Evolutionary conservation across 2,888 invertebrate species (phyloP), one percentile per base, ranked within the genome.

Genomic region (Drosophila nigricruria): DNA sequence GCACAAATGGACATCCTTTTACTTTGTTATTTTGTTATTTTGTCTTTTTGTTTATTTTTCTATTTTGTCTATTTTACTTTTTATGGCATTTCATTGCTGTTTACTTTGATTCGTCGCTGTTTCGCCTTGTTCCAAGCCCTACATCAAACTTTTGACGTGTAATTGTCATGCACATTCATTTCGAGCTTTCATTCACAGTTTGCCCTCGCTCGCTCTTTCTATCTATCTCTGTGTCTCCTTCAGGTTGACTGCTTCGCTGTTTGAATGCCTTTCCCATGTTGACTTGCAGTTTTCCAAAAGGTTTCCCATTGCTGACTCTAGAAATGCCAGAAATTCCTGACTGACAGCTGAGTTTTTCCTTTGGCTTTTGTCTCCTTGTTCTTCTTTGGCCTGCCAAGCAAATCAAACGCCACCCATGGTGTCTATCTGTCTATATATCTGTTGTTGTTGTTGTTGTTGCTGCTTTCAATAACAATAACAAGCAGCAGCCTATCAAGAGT

Each of bases 251-350:
- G 27, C 34, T n/a, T 47, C 34, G 25, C 32, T 45, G 45, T 25
- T 59, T 20, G 34, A 65, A 67, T 71, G 71, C 65, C 81, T 76
- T 78, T 81, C 72, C 76, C 84, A 78, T 72, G 87, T 87, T 84
- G 84, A 84, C 84, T 84, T 89, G 84, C 84, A 87, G 83, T 88
- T 83, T 86, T 82, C 62, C 67, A 52, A 70, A 67, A 65, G 57
- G 58, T 67, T 81, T 54, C 78, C 62, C 67, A 63, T 32, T 70
- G 73, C 79, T 71, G 73, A 70, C 83, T 71, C 68, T 74, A 63
- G 67, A 74, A 70, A 89, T 84, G 63, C 84, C 81, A 59, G 62
- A 81, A 74, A 89, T 89, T 89, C 84, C 74, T 81, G 73, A 89
- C 69, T 84, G 84, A 84, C 84, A 89, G 74, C 81, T 81, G 61